Base-by-base conservation (phyloP, 2,888 invertebrate genomes). In the Cantharis nigra region DNA sequence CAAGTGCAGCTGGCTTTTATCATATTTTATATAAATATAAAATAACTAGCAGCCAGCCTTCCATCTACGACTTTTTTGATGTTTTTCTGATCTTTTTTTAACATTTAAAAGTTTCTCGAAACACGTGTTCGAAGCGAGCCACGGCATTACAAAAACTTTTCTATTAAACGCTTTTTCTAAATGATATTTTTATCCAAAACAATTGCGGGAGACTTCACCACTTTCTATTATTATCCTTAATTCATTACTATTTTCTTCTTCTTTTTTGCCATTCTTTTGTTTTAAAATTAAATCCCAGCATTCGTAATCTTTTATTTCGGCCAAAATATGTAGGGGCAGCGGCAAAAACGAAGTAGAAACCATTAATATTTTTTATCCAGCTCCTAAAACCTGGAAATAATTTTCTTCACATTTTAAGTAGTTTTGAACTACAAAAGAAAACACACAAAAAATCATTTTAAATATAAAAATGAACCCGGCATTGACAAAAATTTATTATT, bases 121-220 rank as follows among this genome's bases (percentile, higher is more conserved):
- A 81, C 82, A 82, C 82, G 82, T 82, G 82, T 82, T 82, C 81
- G 81, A 74, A 82, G 81, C 78, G 82, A 81, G 82, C 82, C 82
- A 82, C 77, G 74, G 64, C 74, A 9, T 49, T 23, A 78, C 78
- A 78, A 81, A 81, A 81, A 81, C 75, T 71, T 75, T 74, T 70
- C 77, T 79, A 80, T 78, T 79, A 79, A 78, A 76, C 70, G 67
- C 73, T 76, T 79, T 77, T 80, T 80, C 77, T 76, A 71, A 77
- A 79, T 78, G 75, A 73, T 79, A 78, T 79, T 79, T 79, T 78
- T 80, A 75, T 73, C 79, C 69, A 74, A 49, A 76, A 78, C 78
- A 78, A 78, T 76, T 76, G 78, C 78, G 76, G 78, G 76, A 71
- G 78, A 76, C 69, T 64, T 14, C 16, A 20, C n/a, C 67, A 13